Conservation (phyloP, 2,113 vertebrate species). For the Coturnix japonica region DNA sequence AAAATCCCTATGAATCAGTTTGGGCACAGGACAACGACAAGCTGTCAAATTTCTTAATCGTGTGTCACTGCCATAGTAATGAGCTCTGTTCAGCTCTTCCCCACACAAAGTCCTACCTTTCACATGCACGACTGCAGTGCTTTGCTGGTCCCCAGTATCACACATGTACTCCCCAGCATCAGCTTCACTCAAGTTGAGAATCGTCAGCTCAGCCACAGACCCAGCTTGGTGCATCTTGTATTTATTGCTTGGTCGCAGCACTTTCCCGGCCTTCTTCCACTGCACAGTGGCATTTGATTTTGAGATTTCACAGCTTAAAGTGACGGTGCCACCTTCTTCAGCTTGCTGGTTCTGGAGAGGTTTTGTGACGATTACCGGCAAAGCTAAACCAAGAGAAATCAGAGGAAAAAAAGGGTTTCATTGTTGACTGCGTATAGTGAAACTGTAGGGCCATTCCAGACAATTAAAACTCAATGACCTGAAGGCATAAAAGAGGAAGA, state of each 20-base stretch:
- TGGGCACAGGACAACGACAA: not conserved
- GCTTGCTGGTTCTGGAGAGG: constrained; percentile 81
- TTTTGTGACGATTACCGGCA: constrained; percentile 59
- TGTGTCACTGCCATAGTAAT: rapidly evolving
- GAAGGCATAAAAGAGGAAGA: not conserved
- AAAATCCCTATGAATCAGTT: rapidly evolving
- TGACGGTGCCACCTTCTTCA: constrained; percentile 79
- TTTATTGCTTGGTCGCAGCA: constrained; percentile 70
- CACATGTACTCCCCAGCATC: constrained; percentile 89
- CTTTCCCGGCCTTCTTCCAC: constrained; percentile 83
- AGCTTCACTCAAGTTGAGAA: constrained; percentile 71
- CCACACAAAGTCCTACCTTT: constrained; percentile 72
- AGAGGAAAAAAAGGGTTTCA: rapidly evolving
- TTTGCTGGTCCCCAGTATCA: constrained; percentile 81
- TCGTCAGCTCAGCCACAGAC: constrained; percentile 75
- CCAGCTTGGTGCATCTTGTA: constrained; percentile 78
- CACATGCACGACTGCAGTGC: constrained; percentile 80
- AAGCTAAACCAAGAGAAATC: constrained; percentile 45
- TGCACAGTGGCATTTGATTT: constrained; percentile 58
- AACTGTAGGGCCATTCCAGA: rapidly evolving
- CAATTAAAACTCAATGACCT: not conserved
- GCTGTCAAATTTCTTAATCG: not conserved
- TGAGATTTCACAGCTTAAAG: constrained; percentile 80
- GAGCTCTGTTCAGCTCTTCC: not conserved
- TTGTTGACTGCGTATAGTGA: not conserved